Conservation (phyloP, 2,797 vertebrate species). For the Poeciliopsis paucimaculata region DNA sequence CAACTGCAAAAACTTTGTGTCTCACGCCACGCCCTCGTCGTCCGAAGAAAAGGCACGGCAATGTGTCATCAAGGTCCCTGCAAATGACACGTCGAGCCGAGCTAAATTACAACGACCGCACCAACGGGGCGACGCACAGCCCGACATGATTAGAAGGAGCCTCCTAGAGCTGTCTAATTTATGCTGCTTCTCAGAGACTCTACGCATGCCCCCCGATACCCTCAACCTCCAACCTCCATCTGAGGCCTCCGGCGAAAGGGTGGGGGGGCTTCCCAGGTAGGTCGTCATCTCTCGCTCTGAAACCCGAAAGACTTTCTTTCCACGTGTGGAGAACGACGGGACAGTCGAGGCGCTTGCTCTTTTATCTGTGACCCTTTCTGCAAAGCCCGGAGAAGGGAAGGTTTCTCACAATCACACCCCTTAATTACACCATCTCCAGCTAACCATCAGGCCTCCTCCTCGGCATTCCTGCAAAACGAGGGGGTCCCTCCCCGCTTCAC, state of each 20-base stretch:
- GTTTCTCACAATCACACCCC: constrained; percentile 82
- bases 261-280: constrained; percentile 46
- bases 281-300: constrained; percentile 34
- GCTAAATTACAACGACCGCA: constrained; percentile 80
- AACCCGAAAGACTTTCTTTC: constrained; percentile 30
- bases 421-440: constrained; percentile 83
- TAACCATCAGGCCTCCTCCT: constrained; percentile 81
- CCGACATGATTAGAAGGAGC: constrained; percentile 83
- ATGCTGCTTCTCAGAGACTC: constrained; percentile 70
- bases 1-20: constrained; percentile 54
- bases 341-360: constrained; percentile 52
- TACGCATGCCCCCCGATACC: constrained; percentile 54
- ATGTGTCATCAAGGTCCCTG: constrained; percentile 75
- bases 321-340: constrained; percentile 56
- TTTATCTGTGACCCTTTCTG: constrained; percentile 79
- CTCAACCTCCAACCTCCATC: constrained; percentile 32
- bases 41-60: constrained; percentile 49
- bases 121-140: constrained; percentile 69
- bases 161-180: constrained; percentile 77
- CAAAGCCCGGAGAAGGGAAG: constrained; percentile 72
- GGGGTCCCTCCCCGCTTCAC: constrained; percentile 76
- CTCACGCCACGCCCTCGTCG: constrained; percentile 71
- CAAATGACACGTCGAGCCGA: constrained; percentile 78
- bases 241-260: background rate
- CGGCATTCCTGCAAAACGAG: constrained; percentile 80